Conservation (phyloP, 1,140 invertebrate species). For the Ceratosolen solmsi region DNA sequence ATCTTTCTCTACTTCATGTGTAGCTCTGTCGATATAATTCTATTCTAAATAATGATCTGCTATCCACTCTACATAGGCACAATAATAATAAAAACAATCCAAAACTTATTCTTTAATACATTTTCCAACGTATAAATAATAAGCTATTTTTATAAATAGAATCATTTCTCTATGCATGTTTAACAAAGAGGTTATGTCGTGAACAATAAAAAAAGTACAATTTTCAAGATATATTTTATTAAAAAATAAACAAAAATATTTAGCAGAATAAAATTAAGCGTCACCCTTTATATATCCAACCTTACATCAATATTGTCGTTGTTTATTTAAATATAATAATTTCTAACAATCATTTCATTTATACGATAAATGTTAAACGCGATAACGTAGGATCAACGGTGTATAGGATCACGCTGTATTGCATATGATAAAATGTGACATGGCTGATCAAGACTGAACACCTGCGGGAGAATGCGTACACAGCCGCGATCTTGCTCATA, state of each 20-base stretch:
- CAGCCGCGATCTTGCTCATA: background rate
- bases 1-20: constrained; percentile 30
- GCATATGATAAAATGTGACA: background rate
- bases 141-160: background rate
- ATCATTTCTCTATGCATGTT: background rate
- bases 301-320: background rate
- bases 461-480: background rate
- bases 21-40: constrained; percentile 19
- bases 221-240: no score
- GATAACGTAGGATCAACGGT: background rate
- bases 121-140: background rate
- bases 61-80: background rate
- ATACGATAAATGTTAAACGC: background rate
- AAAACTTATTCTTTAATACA: background rate
- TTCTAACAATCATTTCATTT: background rate
- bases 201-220: no score
- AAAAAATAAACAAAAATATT: no score
- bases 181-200: constrained; percentile 1
- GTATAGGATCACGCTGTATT: background rate
- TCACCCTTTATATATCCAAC: no score
- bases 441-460: constrained; percentile 18
- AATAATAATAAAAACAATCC: background rate
- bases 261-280: background rate
- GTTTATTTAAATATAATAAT: background rate
- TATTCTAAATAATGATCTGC: background rate